Evolutionary conservation across 2,113 vertebrate species (phyloP), one percentile per base, ranked within the genome.

Genomic region (Orientallactaga bullata): DNA sequence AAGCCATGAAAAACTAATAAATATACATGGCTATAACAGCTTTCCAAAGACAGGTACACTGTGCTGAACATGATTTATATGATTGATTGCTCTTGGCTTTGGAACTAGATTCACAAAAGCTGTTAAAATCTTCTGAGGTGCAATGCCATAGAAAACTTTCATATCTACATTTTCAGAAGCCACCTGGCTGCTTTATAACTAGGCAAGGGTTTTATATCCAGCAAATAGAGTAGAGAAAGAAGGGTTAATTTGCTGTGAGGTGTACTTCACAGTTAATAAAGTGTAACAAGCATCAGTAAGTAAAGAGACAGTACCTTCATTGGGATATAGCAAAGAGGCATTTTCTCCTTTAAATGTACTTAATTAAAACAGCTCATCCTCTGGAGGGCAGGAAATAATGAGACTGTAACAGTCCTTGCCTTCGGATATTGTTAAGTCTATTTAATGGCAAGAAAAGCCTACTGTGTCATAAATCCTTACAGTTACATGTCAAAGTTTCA

Each of bases 311-410:
- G 60, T 28, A 63, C 61, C 61, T 92, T 96, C 94, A 90, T 79
- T n/a, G 47, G 30, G 83, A 88, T 15, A 81, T 24, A 88, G 72
- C 32, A 80, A 80, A 74, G 76, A 93, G n/a, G 30, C 72, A 47
- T 78, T 92, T 88, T 82, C 26, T 13, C 28, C 65, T 92, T 97
- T 89, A 95, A 89, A 85, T 69, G 26, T 55, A 92, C 66, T 93
- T 96, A 96, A 96, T 96, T 96, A 96, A 82, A 65, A 90, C 65
- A 86, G 55, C 90, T 95, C 58, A 93, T 87, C 68, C 94, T 97
- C 82, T 89, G 28, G 60, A 91, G 85, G 66, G 35, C 84, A 97
- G 77, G 76, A 95, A 94, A 95, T 96, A 96, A 95, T 90, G 88
- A 97, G 79, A 85, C 66, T 39, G 81, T 96, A 96, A 90, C 61